Evolutionary conservation across 2,797 vertebrate genomes (phyloP), one percentile per base, ranked within the genome.

Genomic region (Synanceia verrucosa): DNA sequence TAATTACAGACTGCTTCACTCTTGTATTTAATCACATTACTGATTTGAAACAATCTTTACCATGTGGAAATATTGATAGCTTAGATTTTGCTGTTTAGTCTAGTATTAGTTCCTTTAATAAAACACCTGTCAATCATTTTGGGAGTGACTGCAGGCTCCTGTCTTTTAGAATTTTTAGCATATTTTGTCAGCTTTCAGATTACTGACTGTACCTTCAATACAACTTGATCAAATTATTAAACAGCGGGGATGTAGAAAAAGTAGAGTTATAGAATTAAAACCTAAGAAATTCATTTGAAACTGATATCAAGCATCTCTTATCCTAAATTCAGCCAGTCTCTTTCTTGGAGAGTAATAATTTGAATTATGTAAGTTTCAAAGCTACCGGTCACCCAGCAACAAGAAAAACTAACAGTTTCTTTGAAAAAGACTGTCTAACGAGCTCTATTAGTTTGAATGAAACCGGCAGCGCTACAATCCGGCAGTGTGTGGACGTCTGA

Each of bases 381-480:
- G 63, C 66, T 2, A 34, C 9, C 29, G 73, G 79, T 71, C 62
- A 67, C 68, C 58, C 34, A 4, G 43, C 56, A 67, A 79, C 77
- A 21, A 31, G 50, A 39, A 53, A 51, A 67, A 65, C 39, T 6
- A 10, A 6, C 24, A 7, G 1, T 44, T 55, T 63, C 51, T 56
- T 71, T 43, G 65, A 34, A 41, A 41, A 2, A 7, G 65, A 44
- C 50, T 41, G 2, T 60, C 55, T 44, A 73, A 75, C 21, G 2
- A 76, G 62, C 53, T 76, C 62, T 10, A 19, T 11, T 43, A 2
- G 34, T 48, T 14, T 68, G 78, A 88, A 76, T 81, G 79, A 76
- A 77, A 59, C 5, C 48, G 19, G 7, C 60, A 19, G 72, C 59
- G 11, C 70, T 62, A 65, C 47, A 55, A 41, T 36, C 39, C 71